phyloP scores from a whole-genome alignment of 2,888 invertebrate species.

The Omphaloscelis lunosa region DNA sequence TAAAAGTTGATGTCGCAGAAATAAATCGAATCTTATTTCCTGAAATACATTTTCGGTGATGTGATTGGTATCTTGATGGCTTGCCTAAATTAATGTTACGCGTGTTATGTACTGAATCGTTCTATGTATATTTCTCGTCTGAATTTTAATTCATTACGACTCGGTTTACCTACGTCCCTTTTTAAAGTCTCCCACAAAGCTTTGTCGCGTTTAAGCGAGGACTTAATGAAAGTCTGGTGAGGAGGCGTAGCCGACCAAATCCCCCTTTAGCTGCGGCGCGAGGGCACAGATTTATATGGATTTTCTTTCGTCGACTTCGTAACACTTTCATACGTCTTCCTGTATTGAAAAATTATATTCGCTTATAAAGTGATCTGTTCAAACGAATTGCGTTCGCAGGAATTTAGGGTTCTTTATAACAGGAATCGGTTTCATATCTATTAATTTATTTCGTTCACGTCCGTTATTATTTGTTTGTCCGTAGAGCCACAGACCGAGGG shows the following conservation, averaged over 20 bases:
- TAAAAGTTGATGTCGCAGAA: conserved; percentile 33
- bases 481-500: conserved; percentile 19
- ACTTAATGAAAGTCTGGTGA: conserved; percentile 83
- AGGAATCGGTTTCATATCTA: conserved; percentile 35
- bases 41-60: conserved; percentile 37
- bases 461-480: conserved; percentile 50
- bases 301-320: conserved; percentile 75
- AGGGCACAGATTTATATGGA: conserved; percentile 78
- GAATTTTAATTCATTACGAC: conserved; percentile 58
- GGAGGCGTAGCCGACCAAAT: conserved; percentile 76
- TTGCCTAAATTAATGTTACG: conserved; percentile 40
- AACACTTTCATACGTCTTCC: conserved; percentile 74
- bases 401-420: conserved; percentile 39
- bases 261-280: conserved; percentile 73
- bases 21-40: conserved; percentile 47
- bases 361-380: conserved; percentile 57
- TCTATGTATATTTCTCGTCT: conserved; percentile 24
- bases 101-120: conserved; percentile 18
- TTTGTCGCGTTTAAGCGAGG: conserved; percentile 79
- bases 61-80: conserved; percentile 37
- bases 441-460: conserved; percentile 58
- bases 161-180: conserved; percentile 62
- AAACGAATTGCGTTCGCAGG: conserved; percentile 43
- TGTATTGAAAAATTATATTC: conserved; percentile 69
- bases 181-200: conserved; percentile 70